Base-by-base conservation (phyloP, 2,797 vertebrate genomes). In the Dryobates pubescens region DNA sequence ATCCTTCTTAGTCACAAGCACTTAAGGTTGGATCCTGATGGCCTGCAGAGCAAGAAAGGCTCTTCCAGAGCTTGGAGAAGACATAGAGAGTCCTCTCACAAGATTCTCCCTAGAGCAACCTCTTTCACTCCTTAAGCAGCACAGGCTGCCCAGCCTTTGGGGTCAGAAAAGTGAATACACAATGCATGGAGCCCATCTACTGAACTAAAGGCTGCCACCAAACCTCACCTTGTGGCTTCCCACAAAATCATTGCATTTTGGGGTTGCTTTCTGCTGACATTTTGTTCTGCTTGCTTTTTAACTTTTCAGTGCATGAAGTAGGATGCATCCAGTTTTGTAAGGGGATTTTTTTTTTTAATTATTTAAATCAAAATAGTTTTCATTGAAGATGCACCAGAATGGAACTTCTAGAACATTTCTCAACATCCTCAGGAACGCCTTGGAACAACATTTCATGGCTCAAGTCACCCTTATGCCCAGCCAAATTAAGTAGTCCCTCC, bases 391-490 rank as follows among this genome's bases (percentile, higher is more conserved):
- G 36, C 22, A 62, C 8, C 13, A 82, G 78, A 89, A 51, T 45
- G 3, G 43, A 72, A 56, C 22, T 24, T 74, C 38, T 49, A 20
- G 45, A 61, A 63, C 24, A 11, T 26, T 94, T 59, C 61, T 86
- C 41, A 32, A 5, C 59, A 36, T 49, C 41, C 27, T 86, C 22
- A 85, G 47, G 27, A 87, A 56, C 0, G 3, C 10, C 18, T 49
- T 1, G 0, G 53, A 27, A 94, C 14, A 64, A 57, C 0, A 0
- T n/a, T 89, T 65, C 5, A 1, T 34, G 45, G 62, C 45, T 64
- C 17, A 34, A 22, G 17, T 53, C 64, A 86, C 45, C 30, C 27
- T 45, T 41, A 47, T 2, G 2, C 51, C 36, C 62, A 77, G 22
- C 6, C 74, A 86, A 86, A 85, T 70, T 20, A 70, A 73, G 5